Base-by-base conservation (phyloP, 2,113 vertebrate genomes). In the Colistium nudipinnis region DNA sequence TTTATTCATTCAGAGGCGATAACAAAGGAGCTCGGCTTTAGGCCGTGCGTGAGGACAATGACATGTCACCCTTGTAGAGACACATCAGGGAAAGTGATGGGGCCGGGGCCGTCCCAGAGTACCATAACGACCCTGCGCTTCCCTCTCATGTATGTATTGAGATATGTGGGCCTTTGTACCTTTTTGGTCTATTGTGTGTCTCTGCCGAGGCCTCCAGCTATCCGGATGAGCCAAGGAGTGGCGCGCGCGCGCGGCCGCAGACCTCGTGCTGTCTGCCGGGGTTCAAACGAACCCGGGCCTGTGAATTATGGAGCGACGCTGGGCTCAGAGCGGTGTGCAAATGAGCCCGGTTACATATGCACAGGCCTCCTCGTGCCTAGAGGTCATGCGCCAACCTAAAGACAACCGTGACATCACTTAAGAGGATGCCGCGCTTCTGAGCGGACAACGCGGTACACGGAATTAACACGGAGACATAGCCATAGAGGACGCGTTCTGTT, bases 311-410 rank as follows among this genome's bases (percentile, higher is more conserved):
- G 88, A 93, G 83, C 70, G 77, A 64, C 62, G 63, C 72, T 88
- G 49, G n/a, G 88, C 92, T 92, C 61, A 71, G 80, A 92, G 93
- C 86, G 5, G 65, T 80, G 86, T 84, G 87, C 92, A 93, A 93
- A 94, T 94, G 85, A 93, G 86, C 75, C 72, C 68, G 83, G 91
- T 90, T 90, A 88, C 91, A 91, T 92, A 91, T 92, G 91, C 92
- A 92, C 80, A 80, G 80, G 77, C 74, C 63, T 68, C 66, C 51
- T 63, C 51, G 16, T 85, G 82, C 87, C 90, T 78, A 88, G 83
- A 88, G 81, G 85, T 86, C 76, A 35, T 52, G 35, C 25, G 71
- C 55, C 82, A 75, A 68, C 60, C 53, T 82, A 76, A 81, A 86
- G 67, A 83, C 87, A 73, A 78, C 80, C 75, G 76, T 66, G 63